Evolutionary conservation across 2,113 vertebrate genomes (phyloP).

Genomic region (Poeciliopsis retropinna): DNA sequence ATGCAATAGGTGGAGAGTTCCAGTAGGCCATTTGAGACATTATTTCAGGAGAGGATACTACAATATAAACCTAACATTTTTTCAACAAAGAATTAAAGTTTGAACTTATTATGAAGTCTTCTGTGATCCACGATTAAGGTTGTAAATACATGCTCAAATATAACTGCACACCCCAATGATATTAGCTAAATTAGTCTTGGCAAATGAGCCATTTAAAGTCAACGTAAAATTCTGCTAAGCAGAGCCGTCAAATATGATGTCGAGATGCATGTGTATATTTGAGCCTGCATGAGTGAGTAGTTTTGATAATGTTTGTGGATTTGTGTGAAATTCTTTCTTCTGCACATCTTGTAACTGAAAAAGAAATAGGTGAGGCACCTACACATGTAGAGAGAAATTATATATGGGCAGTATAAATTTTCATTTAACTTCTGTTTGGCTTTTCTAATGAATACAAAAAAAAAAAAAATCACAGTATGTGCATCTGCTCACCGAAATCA

Average conservation of each 20-base stretch:
- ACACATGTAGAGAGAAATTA: neutral
- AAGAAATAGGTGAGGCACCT: neutral
- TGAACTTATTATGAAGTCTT: neutral
- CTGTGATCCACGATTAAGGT: neutral
- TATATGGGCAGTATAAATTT: neutral
- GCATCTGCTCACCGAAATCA: neutral
- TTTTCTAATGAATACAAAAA: no score
- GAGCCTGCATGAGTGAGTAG: neutral
- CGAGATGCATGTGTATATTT: neutral
- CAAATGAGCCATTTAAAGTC: no score
- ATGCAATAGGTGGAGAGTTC: neutral
- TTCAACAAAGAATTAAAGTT: neutral
- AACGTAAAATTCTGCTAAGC: neutral
- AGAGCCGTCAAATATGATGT: neutral
- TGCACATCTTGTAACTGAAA: no score
- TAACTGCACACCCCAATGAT: neutral
- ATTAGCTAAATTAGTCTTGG: neutral
- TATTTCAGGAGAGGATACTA: neutral
- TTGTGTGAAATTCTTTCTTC: neutral
- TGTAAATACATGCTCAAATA: neutral
- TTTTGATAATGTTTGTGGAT: neutral
- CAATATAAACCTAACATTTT: no score
- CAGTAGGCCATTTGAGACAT: neutral
- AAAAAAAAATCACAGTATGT: neutral
- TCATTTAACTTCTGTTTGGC: neutral